phyloP scores from a whole-genome alignment of 2,888 invertebrate species.

The Tineola bisselliella region DNA sequence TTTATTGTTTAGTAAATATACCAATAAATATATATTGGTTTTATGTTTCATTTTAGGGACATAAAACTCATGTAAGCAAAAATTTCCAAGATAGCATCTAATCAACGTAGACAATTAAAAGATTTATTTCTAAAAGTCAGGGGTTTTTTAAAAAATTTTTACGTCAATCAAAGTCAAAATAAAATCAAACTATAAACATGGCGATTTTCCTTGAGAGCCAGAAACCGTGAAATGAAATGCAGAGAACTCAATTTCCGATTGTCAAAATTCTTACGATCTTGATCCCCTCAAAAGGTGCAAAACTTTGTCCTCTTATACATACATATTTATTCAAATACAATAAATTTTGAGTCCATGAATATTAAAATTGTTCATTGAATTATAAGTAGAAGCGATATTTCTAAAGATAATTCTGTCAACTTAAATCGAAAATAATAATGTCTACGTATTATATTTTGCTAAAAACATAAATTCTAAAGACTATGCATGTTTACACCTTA shows the following conservation, averaged over 20 bases:
- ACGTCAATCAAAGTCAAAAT: conserved; percentile 2
- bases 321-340: background rate
- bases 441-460: too few relatives aligned
- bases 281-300: background rate
- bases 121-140: too few relatives aligned
- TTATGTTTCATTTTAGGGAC: too few relatives aligned
- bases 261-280: conserved; percentile 21
- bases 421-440: too few relatives aligned
- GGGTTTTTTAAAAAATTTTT: background rate
- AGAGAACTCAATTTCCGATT: conserved; percentile 45
- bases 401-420: too few relatives aligned
- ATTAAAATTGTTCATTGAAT: background rate
- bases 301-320: background rate
- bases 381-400: background rate
- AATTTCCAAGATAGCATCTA: too few relatives aligned
- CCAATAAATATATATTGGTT: too few relatives aligned
- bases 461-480: too few relatives aligned
- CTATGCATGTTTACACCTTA: too few relatives aligned
- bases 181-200: background rate
- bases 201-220: conserved; percentile 17
- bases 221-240: conserved; percentile 38
- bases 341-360: background rate
- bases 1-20: too few relatives aligned
- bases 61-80: too few relatives aligned
- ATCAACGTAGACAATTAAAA: too few relatives aligned